A percentile compares a stretch with the other conserved stretches of the same genome.
phyloP scores from a whole-genome alignment of 2,888 invertebrate genomes.

The Nasonia oneida region DNA sequence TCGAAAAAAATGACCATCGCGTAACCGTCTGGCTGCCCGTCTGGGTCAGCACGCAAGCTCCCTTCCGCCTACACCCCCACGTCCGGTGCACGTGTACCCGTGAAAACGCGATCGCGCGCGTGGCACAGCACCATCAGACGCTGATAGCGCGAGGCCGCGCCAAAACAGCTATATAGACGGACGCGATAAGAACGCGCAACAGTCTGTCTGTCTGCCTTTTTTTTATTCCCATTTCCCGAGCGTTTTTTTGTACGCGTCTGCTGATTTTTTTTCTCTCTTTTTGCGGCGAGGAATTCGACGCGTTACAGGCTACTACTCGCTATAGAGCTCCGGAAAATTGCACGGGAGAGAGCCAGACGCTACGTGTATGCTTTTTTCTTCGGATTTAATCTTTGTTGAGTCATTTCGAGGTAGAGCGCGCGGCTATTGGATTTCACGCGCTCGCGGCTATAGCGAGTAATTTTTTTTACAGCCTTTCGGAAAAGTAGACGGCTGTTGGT shows the following conservation, averaged over 20 bases:
- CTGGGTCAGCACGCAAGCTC: background rate
- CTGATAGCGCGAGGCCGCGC: background rate
- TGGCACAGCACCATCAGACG: background rate
- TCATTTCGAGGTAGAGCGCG: background rate
- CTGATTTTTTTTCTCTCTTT: background rate
- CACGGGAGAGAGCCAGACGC: background rate
- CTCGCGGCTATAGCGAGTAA: background rate
- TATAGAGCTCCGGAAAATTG: background rate
- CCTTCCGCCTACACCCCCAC: background rate
- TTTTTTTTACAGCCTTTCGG: background rate
- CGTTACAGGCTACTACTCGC: background rate
- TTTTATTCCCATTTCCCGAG: background rate
- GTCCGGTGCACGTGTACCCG: background rate
- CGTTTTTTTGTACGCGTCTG: background rate
- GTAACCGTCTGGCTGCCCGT: background rate
- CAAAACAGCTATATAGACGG: background rate
- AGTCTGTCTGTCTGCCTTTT: background rate
- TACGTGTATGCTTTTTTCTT: background rate
- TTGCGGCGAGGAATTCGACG: background rate
- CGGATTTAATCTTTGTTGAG: slow-evolving; percentile 1
- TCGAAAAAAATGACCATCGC: background rate
- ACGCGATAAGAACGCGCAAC: background rate
- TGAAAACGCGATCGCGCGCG: background rate
- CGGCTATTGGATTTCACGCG: slow-evolving; percentile 2
- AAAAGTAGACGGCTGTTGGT: background rate